A percentile compares a stretch with the other conserved stretches of the same genome.
phyloP scores from a whole-genome alignment of 2,113 vertebrate genomes.

The Chamaetylas fuelleborni region DNA sequence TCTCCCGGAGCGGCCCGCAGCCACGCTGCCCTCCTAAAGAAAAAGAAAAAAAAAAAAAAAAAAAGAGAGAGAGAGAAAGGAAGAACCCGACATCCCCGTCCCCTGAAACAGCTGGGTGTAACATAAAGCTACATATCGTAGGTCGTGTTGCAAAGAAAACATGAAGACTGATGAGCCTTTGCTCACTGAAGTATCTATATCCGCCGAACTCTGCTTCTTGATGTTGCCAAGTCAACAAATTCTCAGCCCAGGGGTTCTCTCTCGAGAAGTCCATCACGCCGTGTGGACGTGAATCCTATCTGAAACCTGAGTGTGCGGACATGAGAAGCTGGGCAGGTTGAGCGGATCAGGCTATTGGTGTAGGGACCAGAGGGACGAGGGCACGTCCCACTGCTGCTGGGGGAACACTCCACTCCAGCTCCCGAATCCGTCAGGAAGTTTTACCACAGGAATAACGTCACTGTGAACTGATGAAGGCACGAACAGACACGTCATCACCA shows the following conservation, averaged over 20 bases:
- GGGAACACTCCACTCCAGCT: not conserved
- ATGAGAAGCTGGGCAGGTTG: not conserved
- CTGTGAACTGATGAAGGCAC: not conserved
- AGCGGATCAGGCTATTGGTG: not conserved
- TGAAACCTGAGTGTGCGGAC: not conserved
- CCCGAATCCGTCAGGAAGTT: not conserved
- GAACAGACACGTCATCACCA: not conserved
- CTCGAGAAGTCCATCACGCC: rapidly evolving
- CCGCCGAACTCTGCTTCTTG: rapidly evolving
- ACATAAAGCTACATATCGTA: conserved; percentile 38
- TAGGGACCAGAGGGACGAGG: not conserved
- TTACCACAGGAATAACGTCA: not conserved
- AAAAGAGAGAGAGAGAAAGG: not conserved
- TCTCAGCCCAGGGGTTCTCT: not conserved
- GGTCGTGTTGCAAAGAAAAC: conserved; percentile 13
- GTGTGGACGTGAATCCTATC: not conserved
- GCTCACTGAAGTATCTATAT: not conserved
- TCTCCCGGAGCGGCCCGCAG: not conserved
- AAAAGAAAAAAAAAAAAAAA: not conserved
- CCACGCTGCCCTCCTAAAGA: not conserved
- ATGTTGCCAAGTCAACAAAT: not conserved
- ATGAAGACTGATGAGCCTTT: not conserved
- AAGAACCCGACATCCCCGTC: not conserved
- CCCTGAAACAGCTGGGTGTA: conserved; percentile 23
- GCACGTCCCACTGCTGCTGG: not conserved